Conservation (phyloP, 2,888 invertebrate species). For the Stegana nigrithorax region DNA sequence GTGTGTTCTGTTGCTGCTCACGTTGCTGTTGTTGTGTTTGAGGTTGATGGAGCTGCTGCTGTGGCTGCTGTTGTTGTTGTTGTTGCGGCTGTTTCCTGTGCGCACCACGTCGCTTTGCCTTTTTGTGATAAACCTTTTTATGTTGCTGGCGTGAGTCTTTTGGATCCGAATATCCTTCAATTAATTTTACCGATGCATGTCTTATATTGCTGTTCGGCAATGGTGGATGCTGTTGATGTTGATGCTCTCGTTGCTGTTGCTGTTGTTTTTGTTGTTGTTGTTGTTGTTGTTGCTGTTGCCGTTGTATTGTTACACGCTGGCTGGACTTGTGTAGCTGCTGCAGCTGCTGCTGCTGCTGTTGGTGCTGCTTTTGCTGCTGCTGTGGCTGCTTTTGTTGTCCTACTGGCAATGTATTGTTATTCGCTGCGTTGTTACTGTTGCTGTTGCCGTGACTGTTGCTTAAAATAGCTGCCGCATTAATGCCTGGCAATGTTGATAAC, state of each 20-base stretch:
- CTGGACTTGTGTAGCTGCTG: slow-evolving; percentile 25
- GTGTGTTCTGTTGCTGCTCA: slow-evolving; percentile 39
- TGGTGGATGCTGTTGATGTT: slow-evolving; percentile 47
- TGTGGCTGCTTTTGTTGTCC: slow-evolving; percentile 36
- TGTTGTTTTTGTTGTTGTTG: slow-evolving; percentile 31
- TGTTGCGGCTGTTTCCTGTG: slow-evolving; percentile 50
- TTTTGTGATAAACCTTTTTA: slow-evolving; percentile 67
- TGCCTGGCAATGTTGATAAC: slow-evolving; percentile 53
- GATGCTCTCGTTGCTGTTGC: slow-evolving; percentile 30
- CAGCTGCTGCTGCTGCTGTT: slow-evolving; percentile 25
- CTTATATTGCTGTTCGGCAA: slow-evolving; percentile 63
- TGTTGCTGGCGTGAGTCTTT: slow-evolving; percentile 67
- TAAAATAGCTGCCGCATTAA: slow-evolving; percentile 42
- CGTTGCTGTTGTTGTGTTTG: slow-evolving; percentile 46
- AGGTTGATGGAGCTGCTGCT: slow-evolving; percentile 34
- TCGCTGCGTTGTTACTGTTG: slow-evolving; percentile 33
- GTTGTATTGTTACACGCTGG: slow-evolving; percentile 11
- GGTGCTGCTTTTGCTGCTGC: slow-evolving; percentile 34
- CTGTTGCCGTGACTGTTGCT: slow-evolving; percentile 29
- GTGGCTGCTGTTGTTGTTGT: slow-evolving; percentile 36
- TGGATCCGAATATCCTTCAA: slow-evolving; percentile 69
- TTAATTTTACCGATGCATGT: slow-evolving; percentile 66
- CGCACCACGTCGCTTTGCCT: slow-evolving; percentile 58
- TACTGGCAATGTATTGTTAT: slow-evolving; percentile 48
- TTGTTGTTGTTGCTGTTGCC: slow-evolving; percentile 37